Evolutionary conservation across 2,113 vertebrate species (phyloP), one percentile per base, ranked within the genome.

Genomic region (Panthera uncia): DNA sequence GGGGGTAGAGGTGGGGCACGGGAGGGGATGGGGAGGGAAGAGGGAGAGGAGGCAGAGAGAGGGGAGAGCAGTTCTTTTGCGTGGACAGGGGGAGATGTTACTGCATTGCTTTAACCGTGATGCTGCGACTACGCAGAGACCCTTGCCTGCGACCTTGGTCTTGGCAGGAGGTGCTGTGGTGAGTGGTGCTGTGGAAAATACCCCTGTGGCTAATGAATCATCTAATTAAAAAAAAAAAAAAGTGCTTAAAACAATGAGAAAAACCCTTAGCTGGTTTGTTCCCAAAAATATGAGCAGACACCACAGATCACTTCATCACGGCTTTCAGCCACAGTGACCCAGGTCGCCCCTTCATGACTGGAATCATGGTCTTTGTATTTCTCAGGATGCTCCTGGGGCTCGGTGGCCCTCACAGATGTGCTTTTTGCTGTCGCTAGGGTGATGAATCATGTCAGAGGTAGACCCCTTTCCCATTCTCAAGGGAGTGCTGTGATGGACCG

Each of bases 161-260:
- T 98, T 97, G 95, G 94, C 96, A 98, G 98, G 82, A 80, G 93
- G 93, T 1, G 3, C 63, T 88, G 89, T 33, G 86, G 92, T 66
- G 92, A 85, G 74, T 61, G 74, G 61, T 84, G 25, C 89, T 91
- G 6, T 90, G 80, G 50, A 97, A 98, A 98, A 95, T 98, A 93
- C 96, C 95, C 33, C 57, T 95, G 98, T 97, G 91, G 50, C 45
- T 97, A 98, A 95, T 76, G 36, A 96, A 98, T 96, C 52, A 76
- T 55, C 90, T 96, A 96, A 97, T 89, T 85, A 82, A 45, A 45
- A 90, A 85, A 96, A 36, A 36, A 38, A 97, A 38, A 33, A 21
- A 97, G 33, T 29, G 0, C 36, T 95, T 94, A 63, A 93, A 97
- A 96, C 89, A 97, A 45, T 90, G 57, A 68, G 25, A 19, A 89